Percentiles rank a stretch among this genome's conserved stretches.
phyloP scores from a whole-genome alignment of 2,797 vertebrate genomes.

The Cetoscarus ocellatus region DNA sequence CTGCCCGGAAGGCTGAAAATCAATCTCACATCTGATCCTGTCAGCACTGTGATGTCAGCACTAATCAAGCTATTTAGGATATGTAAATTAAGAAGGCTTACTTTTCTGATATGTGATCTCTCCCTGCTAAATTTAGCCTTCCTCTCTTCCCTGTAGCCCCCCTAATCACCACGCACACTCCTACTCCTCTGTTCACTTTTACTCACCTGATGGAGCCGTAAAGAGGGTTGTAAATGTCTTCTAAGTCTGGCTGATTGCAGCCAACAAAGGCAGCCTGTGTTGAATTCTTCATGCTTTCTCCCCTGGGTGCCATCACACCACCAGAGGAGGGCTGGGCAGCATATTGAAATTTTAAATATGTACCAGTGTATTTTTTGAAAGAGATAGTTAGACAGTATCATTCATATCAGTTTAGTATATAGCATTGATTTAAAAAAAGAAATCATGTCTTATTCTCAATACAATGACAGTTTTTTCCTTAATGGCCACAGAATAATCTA shows the following conservation, averaged over 20 bases:
- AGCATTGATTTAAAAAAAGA: too few relatives aligned
- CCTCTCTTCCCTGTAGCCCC: background rate
- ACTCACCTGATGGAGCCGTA: conserved; percentile 68
- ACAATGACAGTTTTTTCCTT: too few relatives aligned
- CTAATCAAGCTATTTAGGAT: background rate
- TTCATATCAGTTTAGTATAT: too few relatives aligned
- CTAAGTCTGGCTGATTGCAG: conserved; percentile 56
- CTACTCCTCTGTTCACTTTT: conserved; percentile 29
- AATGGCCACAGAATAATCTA: too few relatives aligned
- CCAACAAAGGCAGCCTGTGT: conserved; percentile 71
- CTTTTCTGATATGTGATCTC: background rate
- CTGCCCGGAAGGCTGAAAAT: conserved; percentile 23
- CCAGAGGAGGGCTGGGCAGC: background rate
- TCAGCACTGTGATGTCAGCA: conserved; percentile 3
- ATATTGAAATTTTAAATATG: too few relatives aligned
- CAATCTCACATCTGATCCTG: conserved; percentile 6
- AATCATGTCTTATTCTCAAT: too few relatives aligned
- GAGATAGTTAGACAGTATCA: too few relatives aligned
- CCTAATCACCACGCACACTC: conserved; percentile 34
- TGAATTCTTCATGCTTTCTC: conserved; percentile 54
- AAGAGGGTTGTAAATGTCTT: conserved; percentile 64
- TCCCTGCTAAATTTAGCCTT: conserved; percentile 5
- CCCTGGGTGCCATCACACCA: conserved; percentile 37
- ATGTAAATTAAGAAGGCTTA: background rate
- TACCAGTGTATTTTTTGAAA: too few relatives aligned